A percentile compares a stretch with the other conserved stretches of the same genome.
Evolutionary conservation across 2,797 vertebrate genomes (phyloP).

Genomic region (Eulemur mongoz): DNA sequence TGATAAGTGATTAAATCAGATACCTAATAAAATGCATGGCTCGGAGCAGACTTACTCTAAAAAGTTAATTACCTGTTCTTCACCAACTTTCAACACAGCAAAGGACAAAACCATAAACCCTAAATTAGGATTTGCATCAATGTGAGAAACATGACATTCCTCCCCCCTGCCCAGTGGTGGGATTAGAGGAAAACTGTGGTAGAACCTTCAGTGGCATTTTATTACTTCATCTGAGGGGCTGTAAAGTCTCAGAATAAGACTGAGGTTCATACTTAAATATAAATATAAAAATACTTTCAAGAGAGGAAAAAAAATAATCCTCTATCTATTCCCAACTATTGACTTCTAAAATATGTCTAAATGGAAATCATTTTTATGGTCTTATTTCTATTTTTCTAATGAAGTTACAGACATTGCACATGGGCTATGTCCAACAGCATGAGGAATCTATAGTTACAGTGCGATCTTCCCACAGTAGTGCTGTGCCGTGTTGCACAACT

Average conservation of each 20-base stretch:
- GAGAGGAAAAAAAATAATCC: not conserved
- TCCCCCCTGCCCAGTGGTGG: not conserved
- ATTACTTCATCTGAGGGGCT: not conserved
- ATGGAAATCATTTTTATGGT: not conserved
- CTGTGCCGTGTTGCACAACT: fast-evolving
- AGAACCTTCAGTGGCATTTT: not conserved
- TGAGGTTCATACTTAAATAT: not conserved
- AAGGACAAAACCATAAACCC: not conserved
- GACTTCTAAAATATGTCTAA: not conserved
- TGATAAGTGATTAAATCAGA: not conserved
- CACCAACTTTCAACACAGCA: not conserved
- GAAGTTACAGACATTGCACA: not conserved
- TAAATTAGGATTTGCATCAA: not conserved
- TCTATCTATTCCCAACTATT: not conserved
- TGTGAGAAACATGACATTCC: not conserved
- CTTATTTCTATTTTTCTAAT: not conserved
- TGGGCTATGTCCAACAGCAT: not conserved
- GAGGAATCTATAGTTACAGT: not conserved
- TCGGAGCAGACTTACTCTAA: not conserved
- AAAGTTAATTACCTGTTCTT: not conserved
- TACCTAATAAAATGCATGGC: not conserved
- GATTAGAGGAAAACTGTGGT: not conserved
- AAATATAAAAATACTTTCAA: not conserved
- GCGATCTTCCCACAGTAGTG: not conserved
- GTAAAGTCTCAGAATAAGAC: not conserved